These are phyloP conservation scores for Plotosus lineatus DNA, from an alignment of 2,113 vertebrate genomes.

Conservation along the genomic window DNA sequence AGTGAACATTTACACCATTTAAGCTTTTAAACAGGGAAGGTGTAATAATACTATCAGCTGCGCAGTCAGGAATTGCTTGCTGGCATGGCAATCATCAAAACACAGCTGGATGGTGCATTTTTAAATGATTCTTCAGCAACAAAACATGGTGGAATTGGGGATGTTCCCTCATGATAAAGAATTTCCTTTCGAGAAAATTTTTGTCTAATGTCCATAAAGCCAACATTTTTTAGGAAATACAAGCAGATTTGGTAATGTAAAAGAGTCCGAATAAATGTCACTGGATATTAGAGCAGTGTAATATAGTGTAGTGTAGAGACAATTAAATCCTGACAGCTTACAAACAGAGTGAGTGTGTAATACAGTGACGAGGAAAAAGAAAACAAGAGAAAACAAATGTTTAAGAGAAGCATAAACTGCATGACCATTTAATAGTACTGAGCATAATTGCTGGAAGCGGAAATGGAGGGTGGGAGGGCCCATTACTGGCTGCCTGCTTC, in stretches of 20 bases:
- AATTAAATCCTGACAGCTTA: too few species aligned
- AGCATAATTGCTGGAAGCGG: constrained; percentile 44
- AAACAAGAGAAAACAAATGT: constrained; percentile 68
- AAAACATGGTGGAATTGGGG: too few species aligned
- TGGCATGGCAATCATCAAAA: neutral
- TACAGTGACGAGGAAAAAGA: constrained; percentile 33
- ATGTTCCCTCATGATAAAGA: too few species aligned
- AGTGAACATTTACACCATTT: neutral
- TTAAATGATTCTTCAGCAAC: neutral
- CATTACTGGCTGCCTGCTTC: constrained; percentile 85
- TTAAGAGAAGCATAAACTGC: constrained; percentile 68
- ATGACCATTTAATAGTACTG: constrained; percentile 74
- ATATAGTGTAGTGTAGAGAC: neutral
- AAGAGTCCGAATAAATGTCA: neutral
- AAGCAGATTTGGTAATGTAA: neutral
- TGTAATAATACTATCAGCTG: neutral
- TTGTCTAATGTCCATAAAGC: neutral
- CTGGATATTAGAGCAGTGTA: neutral
- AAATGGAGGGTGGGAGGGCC: constrained; percentile 77
- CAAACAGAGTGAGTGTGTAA: neutral
- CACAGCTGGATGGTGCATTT: neutral
- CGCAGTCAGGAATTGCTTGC: neutral
- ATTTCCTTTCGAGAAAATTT: too few species aligned
- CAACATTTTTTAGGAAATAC: neutral
- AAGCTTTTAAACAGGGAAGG: neutral